A percentile compares a stretch with the other conserved stretches of the same genome.
Evolutionary conservation across 2,797 vertebrate genomes (phyloP).

Genomic region (Thaleichthys pacificus): DNA sequence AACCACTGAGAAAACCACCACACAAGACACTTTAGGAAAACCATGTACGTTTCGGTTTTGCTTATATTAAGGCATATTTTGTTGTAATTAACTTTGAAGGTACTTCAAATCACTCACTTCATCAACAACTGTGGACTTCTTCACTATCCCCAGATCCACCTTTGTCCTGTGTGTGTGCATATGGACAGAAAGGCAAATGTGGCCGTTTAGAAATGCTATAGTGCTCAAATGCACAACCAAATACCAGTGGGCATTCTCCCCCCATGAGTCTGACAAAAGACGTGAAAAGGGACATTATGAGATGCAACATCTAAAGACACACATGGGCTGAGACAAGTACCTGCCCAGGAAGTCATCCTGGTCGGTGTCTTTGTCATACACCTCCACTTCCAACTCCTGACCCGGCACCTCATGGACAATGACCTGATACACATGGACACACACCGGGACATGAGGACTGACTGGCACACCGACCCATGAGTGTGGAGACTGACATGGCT

Average conservation of each 20-base stretch:
- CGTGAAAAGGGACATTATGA: constrained; percentile 30
- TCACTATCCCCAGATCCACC: constrained; percentile 87
- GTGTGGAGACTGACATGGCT: background rate
- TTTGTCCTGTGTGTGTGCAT: constrained; percentile 76
- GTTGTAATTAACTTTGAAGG: background rate
- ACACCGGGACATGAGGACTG: constrained; percentile 50
- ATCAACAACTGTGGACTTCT: constrained; percentile 79
- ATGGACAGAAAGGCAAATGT: constrained; percentile 4
- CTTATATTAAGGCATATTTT: background rate
- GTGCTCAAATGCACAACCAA: background rate
- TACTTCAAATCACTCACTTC: constrained; percentile 74
- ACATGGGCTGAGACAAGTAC: constrained; percentile 75
- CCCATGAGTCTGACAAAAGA: constrained; percentile 5
- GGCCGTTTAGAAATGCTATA: background rate
- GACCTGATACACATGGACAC: constrained; percentile 77
- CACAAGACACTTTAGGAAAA: background rate
- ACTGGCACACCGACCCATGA: background rate
- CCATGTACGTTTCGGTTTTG: background rate
- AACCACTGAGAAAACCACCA: constrained; percentile 79
- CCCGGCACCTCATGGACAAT: constrained; percentile 94
- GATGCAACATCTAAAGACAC: constrained; percentile 44
- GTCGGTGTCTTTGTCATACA: constrained; percentile 94
- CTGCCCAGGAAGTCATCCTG: constrained; percentile 96
- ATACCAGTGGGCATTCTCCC: background rate
- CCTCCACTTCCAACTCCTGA: constrained; percentile 91